phyloP scores from a whole-genome alignment of 1,140 invertebrate species.

The Leptopilina clavipes region DNA sequence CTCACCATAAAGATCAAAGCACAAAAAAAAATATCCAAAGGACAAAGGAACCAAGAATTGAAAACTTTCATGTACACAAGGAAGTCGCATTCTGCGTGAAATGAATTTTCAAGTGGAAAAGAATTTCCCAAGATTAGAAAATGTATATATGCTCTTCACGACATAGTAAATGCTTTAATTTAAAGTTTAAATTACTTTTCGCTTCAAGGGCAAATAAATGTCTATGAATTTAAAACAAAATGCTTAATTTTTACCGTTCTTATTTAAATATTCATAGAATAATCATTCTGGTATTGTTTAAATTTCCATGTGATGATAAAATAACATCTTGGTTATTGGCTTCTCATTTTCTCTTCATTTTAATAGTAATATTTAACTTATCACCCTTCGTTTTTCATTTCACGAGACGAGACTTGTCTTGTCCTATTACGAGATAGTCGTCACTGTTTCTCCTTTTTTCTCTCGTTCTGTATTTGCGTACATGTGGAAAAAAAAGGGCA shows the following conservation, averaged over 20 bases:
- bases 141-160: background rate
- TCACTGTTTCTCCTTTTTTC: constrained; percentile 22
- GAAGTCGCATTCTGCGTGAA: constrained; percentile 17
- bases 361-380: background rate
- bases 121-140: background rate
- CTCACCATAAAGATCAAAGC: constrained; percentile 13
- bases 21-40: constrained; percentile 1
- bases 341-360: background rate
- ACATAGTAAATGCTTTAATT: constrained; percentile 7
- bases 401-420: background rate
- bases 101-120: constrained; percentile 28
- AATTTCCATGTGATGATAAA: no score
- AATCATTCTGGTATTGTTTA: no score
- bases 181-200: constrained; percentile 7
- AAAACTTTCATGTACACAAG: constrained; percentile 4
- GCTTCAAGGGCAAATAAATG: no score
- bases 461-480: constrained; percentile 18
- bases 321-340: background rate
- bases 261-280: no score
- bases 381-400: constrained; percentile 12
- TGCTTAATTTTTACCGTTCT: no score
- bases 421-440: constrained; percentile 5
- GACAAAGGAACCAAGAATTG: constrained; percentile 26
- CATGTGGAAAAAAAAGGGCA: constrained; percentile 16
- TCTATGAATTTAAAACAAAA: no score